These are phyloP conservation scores for Campodea augens DNA, from an alignment of 1,140 invertebrate genomes.

Conservation along the genomic window DNA sequence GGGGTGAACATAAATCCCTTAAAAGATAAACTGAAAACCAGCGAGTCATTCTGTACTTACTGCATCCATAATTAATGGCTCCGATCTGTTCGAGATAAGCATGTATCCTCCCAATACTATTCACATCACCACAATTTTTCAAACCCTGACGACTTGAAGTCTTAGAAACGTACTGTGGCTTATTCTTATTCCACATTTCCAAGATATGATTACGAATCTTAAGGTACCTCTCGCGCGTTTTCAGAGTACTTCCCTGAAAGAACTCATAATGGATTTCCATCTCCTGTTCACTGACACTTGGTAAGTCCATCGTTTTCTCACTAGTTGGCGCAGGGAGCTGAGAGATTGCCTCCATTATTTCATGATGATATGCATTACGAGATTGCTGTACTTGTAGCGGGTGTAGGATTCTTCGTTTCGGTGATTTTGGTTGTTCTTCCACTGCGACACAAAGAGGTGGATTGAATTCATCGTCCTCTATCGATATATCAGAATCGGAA, in stretches of 20 bases:
- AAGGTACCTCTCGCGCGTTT: constrained; percentile 37
- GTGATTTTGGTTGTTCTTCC: constrained; percentile 9
- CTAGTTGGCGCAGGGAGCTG: constrained; percentile 24
- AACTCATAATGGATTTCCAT: constrained; percentile 34
- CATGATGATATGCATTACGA: constrained; percentile 4
- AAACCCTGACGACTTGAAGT: constrained; percentile 33
- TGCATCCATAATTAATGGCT: constrained; percentile 43
- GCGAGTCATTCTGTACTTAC: no score
- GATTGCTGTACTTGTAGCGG: constrained; percentile 4
- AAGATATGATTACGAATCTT: constrained; percentile 39
- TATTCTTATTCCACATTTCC: constrained; percentile 30
- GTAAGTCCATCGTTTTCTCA: constrained; percentile 24
- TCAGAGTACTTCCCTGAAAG: constrained; percentile 33
- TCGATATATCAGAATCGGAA: constrained; percentile 8
- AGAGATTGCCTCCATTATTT: constrained; percentile 15
- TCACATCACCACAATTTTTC: constrained; percentile 41
- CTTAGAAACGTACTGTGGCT: constrained; percentile 38
- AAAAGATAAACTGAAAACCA: no score
- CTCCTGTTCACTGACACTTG: constrained; percentile 31
- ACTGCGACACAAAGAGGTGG: constrained; percentile 1
- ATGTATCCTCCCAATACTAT: constrained; percentile 39
- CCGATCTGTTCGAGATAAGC: constrained; percentile 39
- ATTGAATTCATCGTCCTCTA: constrained; percentile 6
- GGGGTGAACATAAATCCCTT: no score
- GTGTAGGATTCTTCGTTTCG: constrained; percentile 6